phyloP scores from a whole-genome alignment of 2,113 vertebrate genomes.

The Thomomys bottae region DNA sequence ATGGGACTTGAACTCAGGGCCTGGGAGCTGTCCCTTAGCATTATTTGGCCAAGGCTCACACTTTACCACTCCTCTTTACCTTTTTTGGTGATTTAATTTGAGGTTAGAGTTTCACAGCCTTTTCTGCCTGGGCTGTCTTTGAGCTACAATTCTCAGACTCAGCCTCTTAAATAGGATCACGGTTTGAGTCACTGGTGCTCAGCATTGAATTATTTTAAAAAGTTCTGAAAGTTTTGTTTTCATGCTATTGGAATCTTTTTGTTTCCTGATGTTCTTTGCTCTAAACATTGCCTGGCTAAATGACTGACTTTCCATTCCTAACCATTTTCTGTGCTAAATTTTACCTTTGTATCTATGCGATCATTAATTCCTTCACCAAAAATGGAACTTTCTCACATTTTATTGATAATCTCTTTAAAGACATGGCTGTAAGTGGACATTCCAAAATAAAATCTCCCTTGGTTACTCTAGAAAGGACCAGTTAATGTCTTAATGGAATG shows the following conservation, averaged over 20 bases:
- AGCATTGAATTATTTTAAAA: neutral
- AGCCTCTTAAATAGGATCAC: too few species aligned
- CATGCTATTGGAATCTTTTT: neutral
- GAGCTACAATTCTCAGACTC: too few species aligned
- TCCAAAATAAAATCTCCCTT: neutral
- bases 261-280: neutral
- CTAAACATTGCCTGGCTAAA: neutral
- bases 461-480: neutral
- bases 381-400: constrained; percentile 25
- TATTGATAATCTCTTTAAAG: constrained; percentile 20
- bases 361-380: neutral
- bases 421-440: neutral
- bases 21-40: too few species aligned
- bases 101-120: too few species aligned
- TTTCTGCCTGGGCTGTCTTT: too few species aligned
- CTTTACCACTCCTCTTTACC: too few species aligned
- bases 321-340: neutral
- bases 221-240: neutral
- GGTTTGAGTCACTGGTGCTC: too few species aligned
- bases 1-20: too few species aligned
- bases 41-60: too few species aligned
- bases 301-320: neutral
- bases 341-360: neutral
- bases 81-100: too few species aligned
- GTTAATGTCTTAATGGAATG: neutral